These are phyloP conservation scores for Euzetes globulus DNA, from an alignment of 2,888 invertebrate genomes.

Conservation along the genomic window DNA sequence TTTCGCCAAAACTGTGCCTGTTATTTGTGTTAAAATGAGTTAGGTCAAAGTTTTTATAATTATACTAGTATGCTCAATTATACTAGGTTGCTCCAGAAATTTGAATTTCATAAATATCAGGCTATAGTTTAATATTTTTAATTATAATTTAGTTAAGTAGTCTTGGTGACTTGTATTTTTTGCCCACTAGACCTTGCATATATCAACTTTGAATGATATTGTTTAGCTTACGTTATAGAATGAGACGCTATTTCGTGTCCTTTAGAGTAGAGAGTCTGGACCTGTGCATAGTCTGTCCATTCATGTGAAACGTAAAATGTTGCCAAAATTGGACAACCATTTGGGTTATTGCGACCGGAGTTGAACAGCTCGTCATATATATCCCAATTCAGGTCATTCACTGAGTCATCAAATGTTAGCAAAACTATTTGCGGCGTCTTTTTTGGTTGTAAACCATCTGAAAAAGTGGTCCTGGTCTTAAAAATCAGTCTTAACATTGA, in stretches of 20 bases:
- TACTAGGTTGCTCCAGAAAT: too few species aligned
- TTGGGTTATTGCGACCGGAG: slow-evolving; percentile 48
- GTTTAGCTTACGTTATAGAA: slow-evolving; percentile 58
- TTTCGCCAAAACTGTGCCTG: slow-evolving; percentile 90
- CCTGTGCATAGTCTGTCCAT: slow-evolving; percentile 97
- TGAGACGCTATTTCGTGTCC: slow-evolving; percentile 98
- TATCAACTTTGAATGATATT: too few species aligned
- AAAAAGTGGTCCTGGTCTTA: background rate
- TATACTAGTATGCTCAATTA: too few species aligned
- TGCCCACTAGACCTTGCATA: too few species aligned
- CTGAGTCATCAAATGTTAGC: slow-evolving; percentile 87
- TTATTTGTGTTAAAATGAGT: background rate
- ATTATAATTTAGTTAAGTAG: too few species aligned
- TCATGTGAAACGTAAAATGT: slow-evolving; percentile 98
- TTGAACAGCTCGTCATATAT: slow-evolving; percentile 62
- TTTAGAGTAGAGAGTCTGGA: slow-evolving; percentile 84
- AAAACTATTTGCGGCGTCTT: slow-evolving; percentile 83
- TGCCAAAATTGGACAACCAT: slow-evolving; percentile 55
- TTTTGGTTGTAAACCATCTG: slow-evolving; percentile 50
- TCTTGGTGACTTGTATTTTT: too few species aligned
- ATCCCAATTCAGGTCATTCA: slow-evolving; percentile 88
- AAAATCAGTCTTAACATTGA: background rate
- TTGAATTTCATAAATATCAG: too few species aligned
- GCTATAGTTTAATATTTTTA: too few species aligned
- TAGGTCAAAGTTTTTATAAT: too few species aligned